These are phyloP conservation scores for Heterotis niloticus DNA, from an alignment of 2,113 vertebrate species.

Conservation along the genomic window DNA sequence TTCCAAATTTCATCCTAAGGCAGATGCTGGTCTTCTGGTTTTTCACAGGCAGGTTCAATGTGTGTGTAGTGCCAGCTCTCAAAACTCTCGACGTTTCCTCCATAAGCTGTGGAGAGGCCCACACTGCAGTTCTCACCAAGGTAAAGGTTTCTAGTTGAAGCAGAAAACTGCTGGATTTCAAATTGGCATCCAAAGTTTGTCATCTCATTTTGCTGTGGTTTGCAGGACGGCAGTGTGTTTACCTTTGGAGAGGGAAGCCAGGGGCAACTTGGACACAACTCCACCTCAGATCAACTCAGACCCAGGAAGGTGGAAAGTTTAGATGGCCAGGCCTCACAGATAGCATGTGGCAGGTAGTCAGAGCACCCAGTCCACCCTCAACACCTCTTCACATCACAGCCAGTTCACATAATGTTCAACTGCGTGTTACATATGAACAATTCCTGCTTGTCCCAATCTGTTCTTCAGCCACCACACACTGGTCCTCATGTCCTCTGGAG, in stretches of 20 bases:
- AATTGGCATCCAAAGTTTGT: neutral
- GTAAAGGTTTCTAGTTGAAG: conserved; percentile 50
- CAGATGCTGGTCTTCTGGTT: conserved; percentile 1
- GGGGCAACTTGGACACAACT: conserved; percentile 89
- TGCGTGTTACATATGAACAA: no score
- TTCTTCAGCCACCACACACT: conserved; percentile 52
- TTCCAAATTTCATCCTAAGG: neutral
- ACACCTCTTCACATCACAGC: neutral
- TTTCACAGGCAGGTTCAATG: conserved; percentile 79
- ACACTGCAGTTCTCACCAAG: conserved; percentile 84
- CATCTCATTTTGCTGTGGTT: neutral
- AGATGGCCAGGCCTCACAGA: conserved; percentile 75
- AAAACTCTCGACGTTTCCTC: conserved; percentile 63
- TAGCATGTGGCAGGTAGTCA: conserved; percentile 80
- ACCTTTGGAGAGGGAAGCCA: conserved; percentile 85
- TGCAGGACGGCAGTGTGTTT: conserved; percentile 80
- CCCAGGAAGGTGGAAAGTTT: conserved; percentile 82
- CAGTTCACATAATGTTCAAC: neutral
- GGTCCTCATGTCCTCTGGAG: conserved; percentile 33
- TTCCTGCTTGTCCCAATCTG: neutral
- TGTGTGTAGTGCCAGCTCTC: conserved; percentile 83
- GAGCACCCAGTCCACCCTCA: neutral
- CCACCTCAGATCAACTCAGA: conserved; percentile 73
- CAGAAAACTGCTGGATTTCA: neutral
- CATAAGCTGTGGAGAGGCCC: conserved; percentile 76